Evolutionary conservation across 2,797 vertebrate species (phyloP).

Genomic region (Sarcoramphus papa): DNA sequence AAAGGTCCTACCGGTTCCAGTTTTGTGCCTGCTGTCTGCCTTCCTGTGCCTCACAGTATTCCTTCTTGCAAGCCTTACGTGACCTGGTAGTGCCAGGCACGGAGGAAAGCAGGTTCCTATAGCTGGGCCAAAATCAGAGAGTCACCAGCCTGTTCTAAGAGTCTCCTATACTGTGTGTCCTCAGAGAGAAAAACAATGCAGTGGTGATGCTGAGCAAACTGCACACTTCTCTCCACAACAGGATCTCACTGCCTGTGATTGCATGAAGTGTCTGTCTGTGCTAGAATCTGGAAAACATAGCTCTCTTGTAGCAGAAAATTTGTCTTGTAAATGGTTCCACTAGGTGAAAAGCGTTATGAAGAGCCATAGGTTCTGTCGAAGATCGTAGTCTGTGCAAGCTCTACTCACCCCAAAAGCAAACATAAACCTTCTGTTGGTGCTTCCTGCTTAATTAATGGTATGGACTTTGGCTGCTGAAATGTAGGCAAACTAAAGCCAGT

Average conservation of each 20-base stretch:
- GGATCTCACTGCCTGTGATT: not conserved
- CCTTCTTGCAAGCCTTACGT: not conserved
- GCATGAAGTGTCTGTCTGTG: not conserved
- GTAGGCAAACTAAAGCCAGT: not conserved
- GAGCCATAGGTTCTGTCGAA: not conserved
- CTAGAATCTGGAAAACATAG: not conserved
- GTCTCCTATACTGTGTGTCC: not conserved
- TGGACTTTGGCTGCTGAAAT: slow-evolving; percentile 15
- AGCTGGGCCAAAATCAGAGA: not conserved
- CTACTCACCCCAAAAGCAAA: slow-evolving; percentile 21
- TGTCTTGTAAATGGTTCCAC: not conserved
- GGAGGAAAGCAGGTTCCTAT: not conserved
- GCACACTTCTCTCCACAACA: not conserved
- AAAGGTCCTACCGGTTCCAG: not conserved
- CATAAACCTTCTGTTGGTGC: not conserved
- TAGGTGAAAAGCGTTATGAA: not conserved
- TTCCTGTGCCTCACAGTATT: not conserved
- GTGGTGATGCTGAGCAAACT: not conserved
- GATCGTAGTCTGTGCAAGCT: not conserved
- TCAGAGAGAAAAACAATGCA: not conserved
- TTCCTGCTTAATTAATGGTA: not conserved
- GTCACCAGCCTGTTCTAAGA: not conserved
- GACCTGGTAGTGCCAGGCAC: not conserved
- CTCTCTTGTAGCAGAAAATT: not conserved
- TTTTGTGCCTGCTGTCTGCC: not conserved